Evolutionary conservation across 2,797 vertebrate genomes (phyloP).

Genomic region (Crocodylus rhombifer): DNA sequence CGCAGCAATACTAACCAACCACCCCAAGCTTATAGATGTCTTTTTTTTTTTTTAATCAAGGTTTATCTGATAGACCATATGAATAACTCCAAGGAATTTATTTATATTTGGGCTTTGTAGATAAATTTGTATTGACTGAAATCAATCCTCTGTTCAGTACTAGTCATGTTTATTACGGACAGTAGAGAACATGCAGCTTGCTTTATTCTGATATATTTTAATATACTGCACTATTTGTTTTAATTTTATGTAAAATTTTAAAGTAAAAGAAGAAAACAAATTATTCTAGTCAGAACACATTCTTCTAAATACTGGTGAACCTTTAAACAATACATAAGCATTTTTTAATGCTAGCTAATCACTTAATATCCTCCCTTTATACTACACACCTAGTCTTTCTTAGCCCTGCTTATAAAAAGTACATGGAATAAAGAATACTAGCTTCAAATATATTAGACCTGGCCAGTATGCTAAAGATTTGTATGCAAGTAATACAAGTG

Average conservation of each 20-base stretch:
- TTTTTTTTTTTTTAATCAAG: background rate
- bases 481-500: background rate
- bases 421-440: slow-evolving; percentile 9
- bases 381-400: slow-evolving; percentile 11
- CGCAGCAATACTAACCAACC: too few species aligned
- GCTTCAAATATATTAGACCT: background rate
- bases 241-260: background rate
- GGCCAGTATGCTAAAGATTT: slow-evolving; percentile 14
- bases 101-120: background rate
- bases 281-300: slow-evolving; percentile 22
- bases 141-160: background rate
- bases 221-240: background rate
- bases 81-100: background rate
- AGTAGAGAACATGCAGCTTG: background rate
- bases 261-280: slow-evolving; percentile 4
- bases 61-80: background rate
- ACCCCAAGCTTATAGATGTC: too few species aligned
- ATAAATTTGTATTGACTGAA: slow-evolving; percentile 14
- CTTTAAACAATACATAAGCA: slow-evolving; percentile 45
- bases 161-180: background rate
- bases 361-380: slow-evolving; percentile 47
- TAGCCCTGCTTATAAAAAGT: background rate
- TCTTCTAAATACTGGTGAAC: slow-evolving; percentile 34
- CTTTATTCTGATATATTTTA: slow-evolving; percentile 1
- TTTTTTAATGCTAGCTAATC: slow-evolving; percentile 59